Conservation (phyloP, 1,140 invertebrate genomes). For the Caenorhabditis brenneri region DNA sequence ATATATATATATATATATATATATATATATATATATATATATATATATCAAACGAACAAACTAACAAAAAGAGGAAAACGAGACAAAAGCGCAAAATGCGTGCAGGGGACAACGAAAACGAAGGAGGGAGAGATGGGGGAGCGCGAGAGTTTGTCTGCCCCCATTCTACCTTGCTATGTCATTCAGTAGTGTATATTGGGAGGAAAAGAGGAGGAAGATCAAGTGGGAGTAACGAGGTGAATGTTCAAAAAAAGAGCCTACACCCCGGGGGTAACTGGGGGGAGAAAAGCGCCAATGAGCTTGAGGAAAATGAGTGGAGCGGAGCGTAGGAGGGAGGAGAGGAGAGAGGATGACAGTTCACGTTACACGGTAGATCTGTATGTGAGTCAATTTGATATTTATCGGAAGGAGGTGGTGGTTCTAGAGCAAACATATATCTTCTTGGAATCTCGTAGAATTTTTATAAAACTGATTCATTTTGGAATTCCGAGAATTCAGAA, state of each 20-base stretch:
- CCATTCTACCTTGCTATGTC: slow-evolving; percentile 2
- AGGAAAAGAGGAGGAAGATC: slow-evolving; percentile 2
- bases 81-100: slow-evolving; percentile 37
- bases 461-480: too few relatives aligned
- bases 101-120: background rate
- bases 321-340: background rate
- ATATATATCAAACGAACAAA: slow-evolving; percentile 27
- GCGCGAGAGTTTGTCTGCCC: background rate
- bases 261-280: too few relatives aligned
- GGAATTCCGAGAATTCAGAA: too few relatives aligned
- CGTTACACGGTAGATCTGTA: background rate
- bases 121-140: background rate
- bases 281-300: background rate
- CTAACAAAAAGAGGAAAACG: slow-evolving; percentile 16
- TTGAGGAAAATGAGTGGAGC: background rate
- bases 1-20: background rate
- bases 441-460: slow-evolving; percentile 1
- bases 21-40: slow-evolving; percentile 2
- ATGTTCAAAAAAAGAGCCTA: background rate
- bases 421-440: background rate
- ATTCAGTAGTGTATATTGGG: slow-evolving; percentile 35
- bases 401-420: background rate
- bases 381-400: background rate
- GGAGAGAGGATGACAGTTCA: background rate
- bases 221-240: slow-evolving; percentile 26